These are phyloP conservation scores for Echeneis naucrates DNA, from an alignment of 2,797 vertebrate genomes.

Conservation along the genomic window DNA sequence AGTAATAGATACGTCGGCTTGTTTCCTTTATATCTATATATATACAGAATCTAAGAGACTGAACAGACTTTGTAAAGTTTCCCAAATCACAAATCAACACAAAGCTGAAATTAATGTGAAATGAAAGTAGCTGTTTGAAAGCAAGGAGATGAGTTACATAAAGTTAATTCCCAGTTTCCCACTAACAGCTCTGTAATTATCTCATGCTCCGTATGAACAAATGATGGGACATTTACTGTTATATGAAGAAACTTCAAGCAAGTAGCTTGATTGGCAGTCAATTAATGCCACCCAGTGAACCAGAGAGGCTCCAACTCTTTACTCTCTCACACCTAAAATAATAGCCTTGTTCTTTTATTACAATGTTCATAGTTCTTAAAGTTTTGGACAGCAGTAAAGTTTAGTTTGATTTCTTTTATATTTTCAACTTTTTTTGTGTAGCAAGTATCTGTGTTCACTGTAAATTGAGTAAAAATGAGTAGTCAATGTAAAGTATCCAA, in stretches of 20 bases:
- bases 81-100: constrained; percentile 12
- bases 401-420: not conserved
- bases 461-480: not conserved
- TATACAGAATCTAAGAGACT: constrained; percentile 3
- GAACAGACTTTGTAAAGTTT: constrained; percentile 2
- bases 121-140: constrained; percentile 27
- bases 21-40: not conserved
- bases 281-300: constrained; percentile 38
- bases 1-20: constrained; percentile 2
- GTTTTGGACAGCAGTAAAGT: constrained; percentile 7
- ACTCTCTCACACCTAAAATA: constrained; percentile 30
- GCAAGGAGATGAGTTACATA: constrained; percentile 33
- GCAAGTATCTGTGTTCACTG: not conserved
- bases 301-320: constrained; percentile 29
- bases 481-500: not conserved
- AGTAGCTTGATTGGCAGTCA: constrained; percentile 46
- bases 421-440: not conserved
- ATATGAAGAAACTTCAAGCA: constrained; percentile 37
- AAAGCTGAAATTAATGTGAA: constrained; percentile 28
- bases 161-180: constrained; percentile 45
- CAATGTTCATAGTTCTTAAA: constrained; percentile 18
- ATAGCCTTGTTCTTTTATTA: constrained; percentile 26
- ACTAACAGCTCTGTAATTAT: constrained; percentile 48
- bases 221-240: constrained; percentile 30
- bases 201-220: constrained; percentile 49